Base-by-base conservation (phyloP, 2,113 vertebrate species). In the Corvus moneduloides region DNA sequence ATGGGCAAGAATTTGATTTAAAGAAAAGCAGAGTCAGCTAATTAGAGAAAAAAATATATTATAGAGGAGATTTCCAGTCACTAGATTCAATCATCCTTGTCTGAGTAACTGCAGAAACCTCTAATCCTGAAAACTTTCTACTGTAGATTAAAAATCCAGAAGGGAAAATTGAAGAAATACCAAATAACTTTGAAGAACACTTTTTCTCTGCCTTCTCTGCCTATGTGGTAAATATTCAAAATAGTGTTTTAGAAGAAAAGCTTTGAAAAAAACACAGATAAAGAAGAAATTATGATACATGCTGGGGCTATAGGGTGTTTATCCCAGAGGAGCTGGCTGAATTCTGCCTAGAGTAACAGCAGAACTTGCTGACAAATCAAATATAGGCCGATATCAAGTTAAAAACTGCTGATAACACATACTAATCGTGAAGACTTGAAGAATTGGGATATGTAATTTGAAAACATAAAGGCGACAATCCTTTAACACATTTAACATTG, bases 21-120 rank as follows among this genome's bases (percentile, higher is more conserved):
- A 84, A 78, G 69, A 94, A 94, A 46, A 91, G 75, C 48, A 84
- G 13, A 94, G 33, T 82, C 62, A 89, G 77, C 44, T 84, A 90
- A 92, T 71, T 78, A 77, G 30, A 76, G 54, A n/a, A 64, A 68
- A 56, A 55, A 76, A 77, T 77, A 76, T 26, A 87, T 64, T 76
- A 49, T 12, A 63, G 62, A 84, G 43, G 20, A 81, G 55, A 92
- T 43, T 86, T 83, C 64, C 43, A 88, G 79, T 22, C 59, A 90
- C 84, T 8, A 79, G 28, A 84, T 66, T 63, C 28, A 92, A 52
- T n/a, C 26, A 43, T 10, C 20, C 28, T 85, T 72, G 61, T 13
- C 13, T 41, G 26, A 63, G 6, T 48, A 68, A 76, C 44, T 41
- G 41, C 17, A 69, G 62, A 93, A 91, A 54, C 3, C 22, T 87